phyloP scores from a whole-genome alignment of 2,797 vertebrate species.

The Lindbergichthys nudifrons region DNA sequence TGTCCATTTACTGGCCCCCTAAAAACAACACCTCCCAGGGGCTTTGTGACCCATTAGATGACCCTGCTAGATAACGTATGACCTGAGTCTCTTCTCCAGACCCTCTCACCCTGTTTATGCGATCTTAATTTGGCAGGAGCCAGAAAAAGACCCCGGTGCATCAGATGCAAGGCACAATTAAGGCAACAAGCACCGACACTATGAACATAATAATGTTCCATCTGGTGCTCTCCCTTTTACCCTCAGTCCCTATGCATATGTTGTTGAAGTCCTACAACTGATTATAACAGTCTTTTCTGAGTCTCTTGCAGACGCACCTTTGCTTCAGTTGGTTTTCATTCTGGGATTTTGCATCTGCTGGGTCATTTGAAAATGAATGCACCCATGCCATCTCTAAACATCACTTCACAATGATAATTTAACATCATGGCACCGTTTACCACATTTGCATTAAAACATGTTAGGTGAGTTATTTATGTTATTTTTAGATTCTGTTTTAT shows the following conservation, averaged over 20 bases:
- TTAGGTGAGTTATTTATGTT: too few relatives aligned
- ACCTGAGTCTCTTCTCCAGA: conserved; percentile 42
- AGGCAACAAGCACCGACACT: not conserved
- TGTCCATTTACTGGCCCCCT: conserved; percentile 73
- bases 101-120: conserved; percentile 62
- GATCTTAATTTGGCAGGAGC: conserved; percentile 60
- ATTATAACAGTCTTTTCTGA: not conserved
- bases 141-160: conserved; percentile 45
- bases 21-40: conserved; percentile 78
- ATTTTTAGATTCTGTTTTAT: too few relatives aligned
- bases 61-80: conserved; percentile 71
- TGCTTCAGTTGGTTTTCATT: not conserved
- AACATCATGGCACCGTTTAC: not conserved
- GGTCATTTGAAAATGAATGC: not conserved
- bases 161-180: conserved; percentile 39
- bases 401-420: not conserved
- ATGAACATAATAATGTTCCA: not conserved
- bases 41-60: conserved; percentile 71
- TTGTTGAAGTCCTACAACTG: not conserved
- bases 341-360: not conserved
- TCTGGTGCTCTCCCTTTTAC: not conserved
- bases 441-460: not conserved
- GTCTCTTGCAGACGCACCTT: not conserved
- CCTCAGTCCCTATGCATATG: not conserved
- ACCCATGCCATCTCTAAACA: not conserved